These are phyloP conservation scores for Alitta virens DNA, from an alignment of 2,888 invertebrate species.

Conservation along the genomic window DNA sequence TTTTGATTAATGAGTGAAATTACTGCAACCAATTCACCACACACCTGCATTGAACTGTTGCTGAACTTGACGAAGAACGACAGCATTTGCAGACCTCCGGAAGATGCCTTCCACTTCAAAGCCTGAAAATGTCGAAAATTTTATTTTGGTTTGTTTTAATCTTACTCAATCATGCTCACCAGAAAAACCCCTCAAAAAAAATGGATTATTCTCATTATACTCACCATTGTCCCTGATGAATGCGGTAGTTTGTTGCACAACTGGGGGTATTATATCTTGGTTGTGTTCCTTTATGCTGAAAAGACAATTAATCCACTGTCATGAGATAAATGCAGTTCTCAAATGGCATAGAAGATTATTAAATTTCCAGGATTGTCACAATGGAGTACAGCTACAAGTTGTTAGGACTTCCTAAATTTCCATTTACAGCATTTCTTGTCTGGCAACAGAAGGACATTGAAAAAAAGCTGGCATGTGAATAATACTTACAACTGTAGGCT, in stretches of 20 bases:
- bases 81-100: slow-evolving; percentile 84
- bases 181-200: neutral
- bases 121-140: too few species aligned
- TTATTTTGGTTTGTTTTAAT: too few species aligned
- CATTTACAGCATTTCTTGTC: too few species aligned
- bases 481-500: slow-evolving; percentile 73
- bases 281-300: slow-evolving; percentile 78
- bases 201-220: slow-evolving; percentile 28
- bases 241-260: slow-evolving; percentile 86
- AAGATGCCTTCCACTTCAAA: slow-evolving; percentile 95
- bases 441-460: neutral
- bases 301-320: slow-evolving; percentile 29
- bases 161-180: neutral
- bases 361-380: too few species aligned
- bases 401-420: neutral
- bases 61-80: slow-evolving; percentile 81
- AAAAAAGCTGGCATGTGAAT: neutral
- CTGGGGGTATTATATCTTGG: slow-evolving; percentile 83
- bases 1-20: too few species aligned
- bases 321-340: neutral
- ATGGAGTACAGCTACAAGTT: neutral
- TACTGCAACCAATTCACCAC: too few species aligned
- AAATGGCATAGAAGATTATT: neutral
- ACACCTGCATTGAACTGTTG: slow-evolving; percentile 79
- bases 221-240: slow-evolving; percentile 86